A percentile compares a stretch with the other conserved stretches of the same genome.
Conservation (phyloP, 1,140 invertebrate genomes). For the Trigoniulus corallinus region DNA sequence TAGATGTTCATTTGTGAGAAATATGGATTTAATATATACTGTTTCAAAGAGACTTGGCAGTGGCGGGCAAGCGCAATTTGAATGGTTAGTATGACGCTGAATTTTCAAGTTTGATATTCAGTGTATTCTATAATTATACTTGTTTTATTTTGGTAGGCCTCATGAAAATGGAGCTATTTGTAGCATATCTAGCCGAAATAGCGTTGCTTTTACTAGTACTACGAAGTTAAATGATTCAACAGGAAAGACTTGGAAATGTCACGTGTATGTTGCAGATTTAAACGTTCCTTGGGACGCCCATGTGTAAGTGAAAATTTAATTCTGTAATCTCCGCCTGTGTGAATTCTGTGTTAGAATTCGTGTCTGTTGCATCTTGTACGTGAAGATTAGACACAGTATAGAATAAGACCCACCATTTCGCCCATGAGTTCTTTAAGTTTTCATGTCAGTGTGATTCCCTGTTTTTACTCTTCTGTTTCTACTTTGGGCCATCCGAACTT, state of each 20-base stretch:
- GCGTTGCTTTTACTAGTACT: slow-evolving; percentile 58
- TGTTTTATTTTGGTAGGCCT: slow-evolving; percentile 20
- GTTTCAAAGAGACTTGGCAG: slow-evolving; percentile 11
- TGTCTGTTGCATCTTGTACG: too few species aligned
- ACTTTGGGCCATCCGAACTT: too few species aligned
- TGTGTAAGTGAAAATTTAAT: too few species aligned
- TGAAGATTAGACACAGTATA: too few species aligned
- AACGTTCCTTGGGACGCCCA: slow-evolving; percentile 67
- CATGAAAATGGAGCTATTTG: slow-evolving; percentile 36
- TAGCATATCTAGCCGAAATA: slow-evolving; percentile 56
- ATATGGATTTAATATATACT: slow-evolving; percentile 18
- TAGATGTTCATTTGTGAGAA: too few species aligned
- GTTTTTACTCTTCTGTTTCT: too few species aligned
- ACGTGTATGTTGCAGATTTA: slow-evolving; percentile 72
- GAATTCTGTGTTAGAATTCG: too few species aligned
- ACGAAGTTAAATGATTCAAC: slow-evolving; percentile 45
- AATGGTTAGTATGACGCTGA: slow-evolving; percentile 11
- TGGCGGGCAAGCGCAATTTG: slow-evolving; percentile 8
- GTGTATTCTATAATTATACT: background rate
- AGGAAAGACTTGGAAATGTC: slow-evolving; percentile 48
- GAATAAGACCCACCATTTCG: too few species aligned
- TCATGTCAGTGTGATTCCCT: too few species aligned
- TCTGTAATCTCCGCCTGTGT: too few species aligned
- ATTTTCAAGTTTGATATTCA: background rate
- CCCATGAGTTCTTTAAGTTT: too few species aligned